These are phyloP conservation scores for Etheostoma perlongum DNA, from an alignment of 2,797 vertebrate species.

Conservation along the genomic window DNA sequence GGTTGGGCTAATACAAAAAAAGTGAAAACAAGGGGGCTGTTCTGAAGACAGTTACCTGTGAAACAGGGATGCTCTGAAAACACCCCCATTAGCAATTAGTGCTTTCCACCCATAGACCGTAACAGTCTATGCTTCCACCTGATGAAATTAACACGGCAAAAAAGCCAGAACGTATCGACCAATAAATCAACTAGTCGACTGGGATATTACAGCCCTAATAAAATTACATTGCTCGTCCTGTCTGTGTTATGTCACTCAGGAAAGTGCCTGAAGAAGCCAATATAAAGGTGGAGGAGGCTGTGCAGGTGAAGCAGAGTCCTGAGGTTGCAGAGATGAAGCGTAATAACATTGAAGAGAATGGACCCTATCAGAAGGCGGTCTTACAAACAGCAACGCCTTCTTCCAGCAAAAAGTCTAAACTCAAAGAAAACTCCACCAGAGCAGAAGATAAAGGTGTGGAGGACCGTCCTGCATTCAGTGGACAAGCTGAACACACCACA, in stretches of 20 bases:
- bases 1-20: too few species aligned
- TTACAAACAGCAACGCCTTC: slow-evolving; percentile 6
- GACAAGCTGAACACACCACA: background rate
- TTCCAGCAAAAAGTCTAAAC: slow-evolving; percentile 20
- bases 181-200: too few species aligned
- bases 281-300: slow-evolving; percentile 14
- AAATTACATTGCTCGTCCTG: slow-evolving; percentile 3
- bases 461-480: background rate
- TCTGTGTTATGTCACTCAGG: slow-evolving; percentile 52
- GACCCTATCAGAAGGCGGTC: slow-evolving; percentile 48
- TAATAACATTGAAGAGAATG: slow-evolving; percentile 69
- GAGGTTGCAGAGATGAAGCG: slow-evolving; percentile 35
- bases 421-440: slow-evolving; percentile 23
- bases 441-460: slow-evolving; percentile 27
- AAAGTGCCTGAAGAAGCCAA: slow-evolving; percentile 7
- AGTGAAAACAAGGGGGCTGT: too few species aligned
- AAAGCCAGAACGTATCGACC: too few species aligned
- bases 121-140: too few species aligned
- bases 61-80: too few species aligned
- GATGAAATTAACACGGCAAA: too few species aligned
- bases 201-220: too few species aligned
- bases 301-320: slow-evolving; percentile 44
- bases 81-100: too few species aligned
- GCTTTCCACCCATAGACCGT: too few species aligned
- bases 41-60: too few species aligned